Conservation (phyloP, 2,113 vertebrate genomes). For the crab-eating macaque (Macaca fascicularis) region DNA sequence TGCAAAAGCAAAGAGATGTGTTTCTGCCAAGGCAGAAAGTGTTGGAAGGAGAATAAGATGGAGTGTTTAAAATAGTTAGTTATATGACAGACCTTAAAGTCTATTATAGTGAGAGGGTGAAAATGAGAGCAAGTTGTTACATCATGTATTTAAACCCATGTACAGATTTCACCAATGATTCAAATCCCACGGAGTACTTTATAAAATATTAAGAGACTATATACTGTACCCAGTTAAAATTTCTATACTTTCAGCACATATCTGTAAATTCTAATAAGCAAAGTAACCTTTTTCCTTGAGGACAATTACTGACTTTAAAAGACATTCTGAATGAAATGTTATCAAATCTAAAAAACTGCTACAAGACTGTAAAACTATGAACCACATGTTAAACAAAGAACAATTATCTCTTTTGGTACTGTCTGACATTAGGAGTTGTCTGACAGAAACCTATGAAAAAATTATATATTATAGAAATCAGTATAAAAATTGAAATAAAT, state of each 20-base stretch:
- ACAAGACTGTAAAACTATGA: background rate
- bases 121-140: background rate
- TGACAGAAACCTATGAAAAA: background rate
- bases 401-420: background rate
- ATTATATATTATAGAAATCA: background rate
- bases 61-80: background rate
- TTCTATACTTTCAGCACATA: background rate
- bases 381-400: background rate
- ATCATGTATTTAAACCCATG: background rate
- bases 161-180: background rate
- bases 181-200: background rate
- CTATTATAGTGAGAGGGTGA: background rate
- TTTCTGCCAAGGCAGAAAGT: background rate
- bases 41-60: background rate
- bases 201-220: background rate
- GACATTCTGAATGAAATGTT: background rate
- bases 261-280: background rate
- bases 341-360: background rate
- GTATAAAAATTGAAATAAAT: background rate
- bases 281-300: background rate
- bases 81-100: background rate
- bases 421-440: background rate
- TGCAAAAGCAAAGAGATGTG: background rate
- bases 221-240: background rate
- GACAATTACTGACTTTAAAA: background rate